phyloP scores from a whole-genome alignment of 2,888 invertebrate genomes.

The Phengaris arion region DNA sequence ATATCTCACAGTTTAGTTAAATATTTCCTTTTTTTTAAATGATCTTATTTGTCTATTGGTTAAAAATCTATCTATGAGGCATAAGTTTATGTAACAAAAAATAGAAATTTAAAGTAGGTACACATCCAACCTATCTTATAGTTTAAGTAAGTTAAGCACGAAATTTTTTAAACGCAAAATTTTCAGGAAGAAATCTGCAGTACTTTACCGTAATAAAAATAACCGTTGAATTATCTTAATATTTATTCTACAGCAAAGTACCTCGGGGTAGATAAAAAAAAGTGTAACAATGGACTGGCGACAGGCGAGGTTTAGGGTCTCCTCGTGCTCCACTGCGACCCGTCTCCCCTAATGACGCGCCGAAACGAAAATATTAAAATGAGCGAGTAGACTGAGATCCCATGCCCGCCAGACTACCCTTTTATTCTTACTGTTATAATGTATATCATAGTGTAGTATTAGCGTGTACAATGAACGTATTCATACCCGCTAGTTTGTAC shows the following conservation, averaged over 20 bases:
- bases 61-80: too few relatives aligned
- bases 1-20: background rate
- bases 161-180: background rate
- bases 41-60: too few relatives aligned
- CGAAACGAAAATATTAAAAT: constrained; percentile 76
- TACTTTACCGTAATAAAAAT: constrained; percentile 42
- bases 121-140: too few relatives aligned
- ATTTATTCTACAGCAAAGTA: constrained; percentile 45
- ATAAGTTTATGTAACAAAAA: background rate
- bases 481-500: too few relatives aligned
- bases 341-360: constrained; percentile 71
- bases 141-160: background rate
- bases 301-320: constrained; percentile 56
- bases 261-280: constrained; percentile 54
- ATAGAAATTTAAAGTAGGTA: too few relatives aligned
- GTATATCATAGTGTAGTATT: too few relatives aligned
- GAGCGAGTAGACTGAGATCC: constrained; percentile 54
- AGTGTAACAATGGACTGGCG: constrained; percentile 61
- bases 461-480: too few relatives aligned
- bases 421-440: too few relatives aligned
- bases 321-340: constrained; percentile 66
- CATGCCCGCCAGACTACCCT: too few relatives aligned
- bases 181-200: constrained; percentile 41
- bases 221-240: constrained; percentile 45
- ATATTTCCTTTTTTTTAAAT: background rate